These are phyloP conservation scores for Chymomyza amoena DNA, from an alignment of 2,888 invertebrate genomes.

Conservation along the genomic window DNA sequence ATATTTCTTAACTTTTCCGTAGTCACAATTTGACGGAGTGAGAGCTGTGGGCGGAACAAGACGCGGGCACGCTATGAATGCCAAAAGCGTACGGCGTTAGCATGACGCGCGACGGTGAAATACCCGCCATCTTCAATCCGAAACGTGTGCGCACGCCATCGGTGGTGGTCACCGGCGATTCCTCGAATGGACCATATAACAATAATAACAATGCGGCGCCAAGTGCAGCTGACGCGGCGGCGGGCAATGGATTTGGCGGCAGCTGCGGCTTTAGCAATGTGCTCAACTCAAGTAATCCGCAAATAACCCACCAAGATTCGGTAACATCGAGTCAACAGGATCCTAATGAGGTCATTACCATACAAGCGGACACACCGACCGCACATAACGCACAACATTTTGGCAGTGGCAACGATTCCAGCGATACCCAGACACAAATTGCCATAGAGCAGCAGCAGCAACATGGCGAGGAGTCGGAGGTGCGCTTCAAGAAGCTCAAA, in stretches of 20 bases:
- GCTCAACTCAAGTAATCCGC: conserved; percentile 78
- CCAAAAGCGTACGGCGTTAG: conserved; percentile 53
- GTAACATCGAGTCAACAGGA: conserved; percentile 84
- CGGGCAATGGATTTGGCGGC: conserved; percentile 30
- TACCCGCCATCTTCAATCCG: conserved; percentile 90
- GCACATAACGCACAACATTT: conserved; percentile 54
- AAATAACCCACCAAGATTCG: conserved; percentile 80
- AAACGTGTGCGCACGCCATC: conserved; percentile 85
- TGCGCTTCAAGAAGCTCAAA: conserved; percentile 73
- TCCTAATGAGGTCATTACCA: conserved; percentile 79
- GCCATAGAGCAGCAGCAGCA: conserved; percentile 64
- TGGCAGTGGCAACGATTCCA: conserved; percentile 58
- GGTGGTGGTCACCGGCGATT: conserved; percentile 84
- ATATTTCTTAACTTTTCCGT: background rate
- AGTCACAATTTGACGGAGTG: background rate
- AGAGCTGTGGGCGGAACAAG: conserved; percentile 13
- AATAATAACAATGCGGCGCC: conserved; percentile 36
- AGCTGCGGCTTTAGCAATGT: conserved; percentile 79
- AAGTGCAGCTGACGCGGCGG: conserved; percentile 37
- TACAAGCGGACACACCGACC: conserved; percentile 70
- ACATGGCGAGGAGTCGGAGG: conserved; percentile 62
- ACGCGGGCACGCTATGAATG: conserved; percentile 29
- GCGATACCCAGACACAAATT: conserved; percentile 50
- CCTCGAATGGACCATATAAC: conserved; percentile 80
- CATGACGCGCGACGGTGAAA: conserved; percentile 87